phyloP scores from a whole-genome alignment of 53 echinoderm and acorn worm genomes.

The Zoroaster sp. region DNA sequence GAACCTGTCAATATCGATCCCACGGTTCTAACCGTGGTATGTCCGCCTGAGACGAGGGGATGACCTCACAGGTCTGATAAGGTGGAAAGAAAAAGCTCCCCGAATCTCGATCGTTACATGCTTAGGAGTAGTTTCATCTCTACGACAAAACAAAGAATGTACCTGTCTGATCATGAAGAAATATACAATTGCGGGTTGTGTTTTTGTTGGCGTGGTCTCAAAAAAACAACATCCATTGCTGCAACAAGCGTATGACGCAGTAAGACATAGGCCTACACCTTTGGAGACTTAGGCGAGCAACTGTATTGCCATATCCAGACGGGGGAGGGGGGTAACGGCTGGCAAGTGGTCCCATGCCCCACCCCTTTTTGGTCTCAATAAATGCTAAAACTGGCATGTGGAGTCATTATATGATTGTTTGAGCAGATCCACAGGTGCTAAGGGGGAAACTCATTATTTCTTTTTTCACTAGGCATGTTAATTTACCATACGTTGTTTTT shows the following conservation, averaged over 20 bases:
- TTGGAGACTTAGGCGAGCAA: neutral
- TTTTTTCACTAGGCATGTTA: too few relatives aligned
- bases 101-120: neutral
- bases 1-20: neutral
- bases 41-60: neutral
- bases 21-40: neutral
- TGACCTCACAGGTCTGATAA: neutral
- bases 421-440: too few relatives aligned
- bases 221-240: neutral
- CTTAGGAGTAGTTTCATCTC: neutral
- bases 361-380: neutral
- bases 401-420: too few relatives aligned
- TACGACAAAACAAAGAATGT: neutral
- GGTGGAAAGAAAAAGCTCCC: neutral
- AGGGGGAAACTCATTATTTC: too few relatives aligned
- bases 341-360: neutral
- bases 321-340: too few relatives aligned
- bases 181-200: neutral
- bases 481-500: too few relatives aligned
- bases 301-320: too few relatives aligned
- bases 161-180: neutral
- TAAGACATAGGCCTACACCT: neutral
- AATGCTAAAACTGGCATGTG: too few relatives aligned
- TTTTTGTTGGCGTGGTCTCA: neutral
- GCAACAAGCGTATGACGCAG: neutral